These are phyloP conservation scores for Carpatolechia fugitivella DNA, from an alignment of 2,888 invertebrate species.

Conservation along the genomic window DNA sequence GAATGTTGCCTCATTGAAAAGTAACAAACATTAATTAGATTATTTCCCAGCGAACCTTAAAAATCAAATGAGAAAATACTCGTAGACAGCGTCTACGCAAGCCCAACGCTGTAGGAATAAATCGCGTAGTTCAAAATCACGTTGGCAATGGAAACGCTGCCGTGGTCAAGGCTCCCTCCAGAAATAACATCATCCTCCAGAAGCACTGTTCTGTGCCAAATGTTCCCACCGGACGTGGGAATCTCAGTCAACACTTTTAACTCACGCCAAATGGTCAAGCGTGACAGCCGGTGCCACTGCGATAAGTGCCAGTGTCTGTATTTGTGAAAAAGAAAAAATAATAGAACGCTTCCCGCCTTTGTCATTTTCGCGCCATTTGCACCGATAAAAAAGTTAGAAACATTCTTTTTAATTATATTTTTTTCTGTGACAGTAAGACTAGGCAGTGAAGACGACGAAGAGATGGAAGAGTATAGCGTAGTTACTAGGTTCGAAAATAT, in stretches of 20 bases:
- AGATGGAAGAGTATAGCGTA: slow-evolving; percentile 53
- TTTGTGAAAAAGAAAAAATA: slow-evolving; percentile 18
- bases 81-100: background rate
- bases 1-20: too few relatives aligned
- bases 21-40: too few relatives aligned
- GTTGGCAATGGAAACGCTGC: slow-evolving; percentile 40
- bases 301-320: slow-evolving; percentile 38
- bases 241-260: slow-evolving; percentile 56
- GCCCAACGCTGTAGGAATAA: slow-evolving; percentile 33
- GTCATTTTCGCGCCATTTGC: too few relatives aligned
- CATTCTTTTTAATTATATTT: slow-evolving; percentile 29
- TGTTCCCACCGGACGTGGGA: slow-evolving; percentile 40
- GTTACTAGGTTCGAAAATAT: slow-evolving; percentile 64
- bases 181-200: slow-evolving; percentile 74
- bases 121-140: slow-evolving; percentile 31
- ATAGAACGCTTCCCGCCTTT: background rate
- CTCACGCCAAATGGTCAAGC: slow-evolving; percentile 51
- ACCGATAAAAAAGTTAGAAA: too few relatives aligned
- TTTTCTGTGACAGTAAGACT: slow-evolving; percentile 42
- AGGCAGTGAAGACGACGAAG: slow-evolving; percentile 22
- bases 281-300: slow-evolving; percentile 33
- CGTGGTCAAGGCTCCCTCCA: slow-evolving; percentile 65
- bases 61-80: background rate
- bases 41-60: background rate
- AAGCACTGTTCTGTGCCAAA: slow-evolving; percentile 56